A percentile compares a stretch with the other conserved stretches of the same genome.
Conservation (phyloP, 2,797 vertebrate species). For the Paramormyrops hopkinsi region DNA sequence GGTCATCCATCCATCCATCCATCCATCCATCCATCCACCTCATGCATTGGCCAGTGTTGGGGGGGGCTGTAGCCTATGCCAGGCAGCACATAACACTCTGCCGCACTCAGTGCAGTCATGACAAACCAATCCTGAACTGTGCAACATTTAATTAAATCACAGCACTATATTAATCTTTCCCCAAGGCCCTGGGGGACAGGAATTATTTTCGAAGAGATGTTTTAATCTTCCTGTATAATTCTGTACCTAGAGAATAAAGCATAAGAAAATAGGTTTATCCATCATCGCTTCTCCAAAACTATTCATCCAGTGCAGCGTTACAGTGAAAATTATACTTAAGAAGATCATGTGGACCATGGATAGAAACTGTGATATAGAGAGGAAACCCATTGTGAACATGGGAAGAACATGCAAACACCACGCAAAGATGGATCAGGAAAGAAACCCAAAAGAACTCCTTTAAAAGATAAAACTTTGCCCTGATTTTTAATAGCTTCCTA, state of each 20-base stretch:
- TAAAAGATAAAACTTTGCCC: background rate
- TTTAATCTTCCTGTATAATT: background rate
- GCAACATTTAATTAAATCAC: constrained; percentile 44
- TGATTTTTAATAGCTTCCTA: background rate
- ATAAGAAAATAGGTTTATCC: background rate
- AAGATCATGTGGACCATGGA: background rate
- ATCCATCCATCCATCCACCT: background rate
- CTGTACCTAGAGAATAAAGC: background rate
- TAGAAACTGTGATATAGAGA: background rate
- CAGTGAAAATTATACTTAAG: background rate
- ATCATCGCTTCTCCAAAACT: background rate
- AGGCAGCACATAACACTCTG: background rate
- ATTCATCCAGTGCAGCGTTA: background rate
- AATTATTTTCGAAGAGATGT: background rate
- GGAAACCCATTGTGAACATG: background rate
- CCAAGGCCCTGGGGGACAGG: constrained; percentile 7
- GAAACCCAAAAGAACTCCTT: background rate
- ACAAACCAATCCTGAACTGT: constrained; percentile 23
- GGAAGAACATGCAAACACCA: background rate
- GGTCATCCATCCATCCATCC: background rate
- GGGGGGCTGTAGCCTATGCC: background rate
- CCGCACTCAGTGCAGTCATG: background rate
- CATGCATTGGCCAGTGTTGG: background rate
- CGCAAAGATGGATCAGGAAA: background rate
- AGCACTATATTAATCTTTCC: constrained; percentile 41